A percentile compares a stretch with the other conserved stretches of the same genome.
These are phyloP conservation scores for Pachyuromys duprasi DNA, from an alignment of 2,797 vertebrate species.

Conservation along the genomic window DNA sequence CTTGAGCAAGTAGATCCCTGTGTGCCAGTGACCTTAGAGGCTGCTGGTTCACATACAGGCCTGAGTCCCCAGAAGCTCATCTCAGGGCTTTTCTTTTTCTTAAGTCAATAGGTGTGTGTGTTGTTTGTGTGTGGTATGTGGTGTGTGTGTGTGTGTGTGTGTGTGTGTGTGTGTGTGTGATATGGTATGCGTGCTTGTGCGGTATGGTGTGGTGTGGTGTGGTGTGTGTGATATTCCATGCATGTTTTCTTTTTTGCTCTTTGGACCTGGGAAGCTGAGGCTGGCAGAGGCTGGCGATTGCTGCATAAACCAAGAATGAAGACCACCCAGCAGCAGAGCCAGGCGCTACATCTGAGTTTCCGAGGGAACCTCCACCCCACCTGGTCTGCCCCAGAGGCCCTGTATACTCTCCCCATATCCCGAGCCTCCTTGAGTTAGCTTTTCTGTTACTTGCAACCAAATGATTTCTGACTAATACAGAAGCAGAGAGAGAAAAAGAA, in stretches of 20 bases:
- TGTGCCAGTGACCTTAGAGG: background rate
- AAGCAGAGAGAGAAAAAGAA: constrained; percentile 40
- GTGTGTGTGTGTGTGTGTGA: background rate
- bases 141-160: background rate
- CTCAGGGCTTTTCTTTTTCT: background rate
- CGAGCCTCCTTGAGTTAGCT: background rate
- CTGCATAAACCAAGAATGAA: background rate
- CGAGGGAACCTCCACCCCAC: background rate
- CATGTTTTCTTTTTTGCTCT: background rate
- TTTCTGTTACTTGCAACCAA: constrained; percentile 51
- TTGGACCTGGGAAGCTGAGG: background rate
- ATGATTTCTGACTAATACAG: constrained; percentile 45
- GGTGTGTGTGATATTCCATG: background rate
- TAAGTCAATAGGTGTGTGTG: background rate
- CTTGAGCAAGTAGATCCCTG: background rate
- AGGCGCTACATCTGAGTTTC: background rate
- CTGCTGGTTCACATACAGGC: background rate
- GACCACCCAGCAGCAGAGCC: background rate
- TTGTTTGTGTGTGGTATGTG: background rate
- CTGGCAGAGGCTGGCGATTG: background rate
- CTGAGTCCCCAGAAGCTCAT: background rate
- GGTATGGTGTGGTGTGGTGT: background rate
- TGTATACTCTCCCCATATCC: background rate
- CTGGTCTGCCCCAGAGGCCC: background rate
- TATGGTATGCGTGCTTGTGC: background rate